phyloP scores from a whole-genome alignment of 2,113 vertebrate genomes.

The Sterna hirundo region DNA sequence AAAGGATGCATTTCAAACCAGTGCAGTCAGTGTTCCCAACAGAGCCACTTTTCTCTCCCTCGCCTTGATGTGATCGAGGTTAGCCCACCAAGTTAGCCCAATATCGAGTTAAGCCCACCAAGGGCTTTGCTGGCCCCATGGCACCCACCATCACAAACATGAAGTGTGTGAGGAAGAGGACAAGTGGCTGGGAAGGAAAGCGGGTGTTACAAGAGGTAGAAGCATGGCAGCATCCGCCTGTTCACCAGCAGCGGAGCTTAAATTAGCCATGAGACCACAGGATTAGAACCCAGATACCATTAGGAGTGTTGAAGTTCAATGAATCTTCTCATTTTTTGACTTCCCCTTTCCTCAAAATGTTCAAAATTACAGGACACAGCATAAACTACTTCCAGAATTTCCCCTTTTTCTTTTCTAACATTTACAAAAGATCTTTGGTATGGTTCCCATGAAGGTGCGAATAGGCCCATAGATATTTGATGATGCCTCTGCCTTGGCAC shows the following conservation, averaged over 20 bases:
- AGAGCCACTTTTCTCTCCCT: neutral
- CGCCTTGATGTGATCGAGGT: rapidly evolving
- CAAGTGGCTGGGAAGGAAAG: neutral
- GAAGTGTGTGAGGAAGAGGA: neutral
- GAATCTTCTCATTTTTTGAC: neutral
- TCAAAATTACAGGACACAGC: neutral
- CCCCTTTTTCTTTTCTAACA: neutral
- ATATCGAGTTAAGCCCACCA: neutral
- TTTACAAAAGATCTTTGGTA: neutral
- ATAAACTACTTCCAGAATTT: neutral
- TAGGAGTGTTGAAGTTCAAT: neutral
- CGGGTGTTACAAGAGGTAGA: neutral
- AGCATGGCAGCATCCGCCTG: neutral
- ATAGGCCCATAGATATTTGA: neutral
- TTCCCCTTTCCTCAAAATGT: neutral
- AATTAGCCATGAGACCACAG: neutral
- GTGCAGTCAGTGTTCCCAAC: neutral
- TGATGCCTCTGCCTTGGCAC: neutral
- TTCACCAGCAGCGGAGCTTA: neutral
- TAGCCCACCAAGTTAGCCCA: no score
- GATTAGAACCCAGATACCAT: neutral
- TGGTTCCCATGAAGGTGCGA: neutral
- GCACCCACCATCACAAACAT: neutral
- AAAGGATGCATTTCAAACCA: neutral
- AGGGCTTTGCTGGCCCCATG: rapidly evolving